Evolutionary conservation across 1,140 invertebrate species (phyloP).

Genomic region (Schlechtendalia chinensis): DNA sequence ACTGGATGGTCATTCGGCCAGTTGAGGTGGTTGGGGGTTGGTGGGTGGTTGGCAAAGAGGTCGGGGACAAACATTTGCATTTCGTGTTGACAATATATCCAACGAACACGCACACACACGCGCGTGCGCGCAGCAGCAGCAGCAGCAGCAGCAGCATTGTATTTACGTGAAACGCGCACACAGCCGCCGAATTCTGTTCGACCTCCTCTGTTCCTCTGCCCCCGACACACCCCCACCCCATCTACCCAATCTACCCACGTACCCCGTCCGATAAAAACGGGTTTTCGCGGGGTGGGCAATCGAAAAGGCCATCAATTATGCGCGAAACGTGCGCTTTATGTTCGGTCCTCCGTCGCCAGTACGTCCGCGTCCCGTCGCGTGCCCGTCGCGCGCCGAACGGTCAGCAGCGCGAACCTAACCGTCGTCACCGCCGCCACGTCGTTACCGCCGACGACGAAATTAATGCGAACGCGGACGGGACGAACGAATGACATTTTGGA

Average conservation of each 20-base stretch:
- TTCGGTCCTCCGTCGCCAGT: not conserved
- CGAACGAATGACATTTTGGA: slow-evolving; percentile 35
- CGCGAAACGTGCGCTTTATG: slow-evolving; percentile 1
- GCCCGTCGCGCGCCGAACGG: not conserved
- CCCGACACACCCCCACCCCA: too few relatives aligned
- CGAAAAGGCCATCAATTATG: slow-evolving; percentile 40
- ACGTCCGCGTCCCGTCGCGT: too few relatives aligned
- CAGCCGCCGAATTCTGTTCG: not conserved
- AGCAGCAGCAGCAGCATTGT: not conserved
- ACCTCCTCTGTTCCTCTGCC: not conserved
- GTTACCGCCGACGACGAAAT: slow-evolving; percentile 23
- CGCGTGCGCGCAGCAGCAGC: not conserved
- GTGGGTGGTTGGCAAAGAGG: not conserved
- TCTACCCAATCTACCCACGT: too few relatives aligned
- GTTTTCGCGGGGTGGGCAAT: not conserved
- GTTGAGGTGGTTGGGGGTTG: not conserved
- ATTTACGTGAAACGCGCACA: slow-evolving; percentile 27
- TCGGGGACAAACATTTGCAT: slow-evolving; percentile 45
- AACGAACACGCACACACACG: not conserved
- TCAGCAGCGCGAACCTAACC: too few relatives aligned
- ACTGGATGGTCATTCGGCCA: not conserved
- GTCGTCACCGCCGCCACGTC: too few relatives aligned
- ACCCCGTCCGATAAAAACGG: too few relatives aligned
- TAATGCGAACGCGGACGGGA: slow-evolving; percentile 25
- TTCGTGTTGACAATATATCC: slow-evolving; percentile 46